phyloP scores from a whole-genome alignment of 2,888 invertebrate genomes.

The Eutolmus rufibarbis region DNA sequence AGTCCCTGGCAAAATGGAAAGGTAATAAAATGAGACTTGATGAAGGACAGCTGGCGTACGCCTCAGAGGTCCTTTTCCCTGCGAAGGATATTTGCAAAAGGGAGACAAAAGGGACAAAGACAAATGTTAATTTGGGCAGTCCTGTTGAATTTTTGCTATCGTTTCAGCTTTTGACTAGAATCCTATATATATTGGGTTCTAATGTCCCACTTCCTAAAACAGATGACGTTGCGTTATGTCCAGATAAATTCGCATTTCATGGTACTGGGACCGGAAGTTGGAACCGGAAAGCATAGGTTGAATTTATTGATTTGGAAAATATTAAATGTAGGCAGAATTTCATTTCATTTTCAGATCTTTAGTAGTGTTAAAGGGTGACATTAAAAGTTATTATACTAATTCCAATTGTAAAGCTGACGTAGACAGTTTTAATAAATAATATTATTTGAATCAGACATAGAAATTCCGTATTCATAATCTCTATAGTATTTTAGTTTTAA shows the following conservation, averaged over 20 bases:
- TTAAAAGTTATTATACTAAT: background rate
- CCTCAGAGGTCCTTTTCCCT: background rate
- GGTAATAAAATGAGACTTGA: conserved; percentile 4
- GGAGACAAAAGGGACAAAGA: background rate
- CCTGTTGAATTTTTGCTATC: background rate
- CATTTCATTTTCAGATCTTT: background rate
- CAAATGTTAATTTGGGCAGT: background rate
- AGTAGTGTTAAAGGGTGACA: too few species aligned
- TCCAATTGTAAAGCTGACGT: background rate
- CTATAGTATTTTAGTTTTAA: too few species aligned
- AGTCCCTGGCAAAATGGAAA: background rate
- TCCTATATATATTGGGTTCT: background rate
- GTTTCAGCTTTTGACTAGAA: background rate
- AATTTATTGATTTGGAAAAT: background rate
- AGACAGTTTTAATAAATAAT: too few species aligned
- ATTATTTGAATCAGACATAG: too few species aligned
- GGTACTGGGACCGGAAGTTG: background rate
- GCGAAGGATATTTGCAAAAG: background rate
- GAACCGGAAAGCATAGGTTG: background rate
- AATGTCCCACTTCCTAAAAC: background rate
- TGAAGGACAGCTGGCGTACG: background rate
- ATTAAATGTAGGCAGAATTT: background rate
- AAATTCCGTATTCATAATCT: too few species aligned
- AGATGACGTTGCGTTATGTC: background rate
- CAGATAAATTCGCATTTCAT: background rate